Evolutionary conservation across 2,113 vertebrate genomes (phyloP), one percentile per base, ranked within the genome.

Genomic region (Oreamnos americanus): DNA sequence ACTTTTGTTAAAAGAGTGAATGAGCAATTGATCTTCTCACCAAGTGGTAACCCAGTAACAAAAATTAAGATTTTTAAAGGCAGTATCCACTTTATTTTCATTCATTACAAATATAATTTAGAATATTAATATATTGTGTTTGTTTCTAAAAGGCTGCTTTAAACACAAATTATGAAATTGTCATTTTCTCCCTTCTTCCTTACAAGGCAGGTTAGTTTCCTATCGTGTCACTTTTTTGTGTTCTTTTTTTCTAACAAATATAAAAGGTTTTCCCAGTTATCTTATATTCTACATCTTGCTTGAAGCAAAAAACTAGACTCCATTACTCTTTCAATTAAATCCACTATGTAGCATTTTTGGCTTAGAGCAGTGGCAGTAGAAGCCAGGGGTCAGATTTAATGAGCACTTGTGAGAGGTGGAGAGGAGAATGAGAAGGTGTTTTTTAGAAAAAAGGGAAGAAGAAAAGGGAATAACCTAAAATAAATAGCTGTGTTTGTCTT

Each of bases 211-310:
- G 49, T 94, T 88, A 60, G 67, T 45, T 94, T 94, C 26, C 79
- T 67, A 8, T 78, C 26, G 19, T 93, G 47, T 86, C 49, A 67
- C 55, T 86, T 84, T 93, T 95, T 13, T 93, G 57, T 58, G 51
- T 30, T 55, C 49, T 79, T 49, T 81, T 88, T 76, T 76, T 11
- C 86, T 76, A 76, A 83, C 39, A 92, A 78, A 33, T 84, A 39
- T 87, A 71, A 90, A 92, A 91, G 36, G 83, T 64, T 89, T 91
- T 96, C 95, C 49, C 55, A 76, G 28, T 62, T 30, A 74, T 89
- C 62, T 94, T 97, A 78, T 19, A 92, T 67, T 91, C 93, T 91
- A 82, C 21, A 78, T 95, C 28, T 96, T 91, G 74, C 95, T 95
- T 62, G 91, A 93, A 97, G 90, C 60, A 91, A 95, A 93, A 53